Conservation (phyloP, 2,888 invertebrate species). For the Papilio demoleus region DNA sequence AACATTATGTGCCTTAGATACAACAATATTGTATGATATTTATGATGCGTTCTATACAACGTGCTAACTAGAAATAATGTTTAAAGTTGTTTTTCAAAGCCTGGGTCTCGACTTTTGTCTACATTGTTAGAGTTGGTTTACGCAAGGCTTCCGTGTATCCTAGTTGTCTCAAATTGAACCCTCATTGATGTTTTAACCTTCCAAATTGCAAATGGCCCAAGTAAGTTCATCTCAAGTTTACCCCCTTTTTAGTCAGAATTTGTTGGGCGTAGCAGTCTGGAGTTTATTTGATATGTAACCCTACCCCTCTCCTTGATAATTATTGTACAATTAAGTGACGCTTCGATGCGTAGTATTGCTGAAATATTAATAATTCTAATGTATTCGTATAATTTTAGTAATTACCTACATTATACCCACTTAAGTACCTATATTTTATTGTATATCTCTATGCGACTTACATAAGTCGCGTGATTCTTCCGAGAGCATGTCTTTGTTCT, state of each 20-base stretch:
- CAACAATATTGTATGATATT: constrained; percentile 84
- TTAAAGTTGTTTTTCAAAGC: constrained; percentile 77
- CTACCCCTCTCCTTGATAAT: constrained; percentile 66
- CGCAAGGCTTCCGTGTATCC: constrained; percentile 71
- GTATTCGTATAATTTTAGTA: constrained; percentile 81
- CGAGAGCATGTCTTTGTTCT: constrained; percentile 60
- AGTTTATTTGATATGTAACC: constrained; percentile 69
- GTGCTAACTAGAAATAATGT: constrained; percentile 82
- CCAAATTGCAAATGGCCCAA: constrained; percentile 48
- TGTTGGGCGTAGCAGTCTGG: constrained; percentile 69
- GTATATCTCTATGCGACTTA: constrained; percentile 70
- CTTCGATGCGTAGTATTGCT: constrained; percentile 80
- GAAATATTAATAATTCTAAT: constrained; percentile 74
- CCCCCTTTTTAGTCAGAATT: constrained; percentile 41
- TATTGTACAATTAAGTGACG: constrained; percentile 79
- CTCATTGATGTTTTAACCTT: constrained; percentile 45
- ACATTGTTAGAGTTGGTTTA: constrained; percentile 73
- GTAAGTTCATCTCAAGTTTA: constrained; percentile 40
- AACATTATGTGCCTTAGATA: constrained; percentile 85
- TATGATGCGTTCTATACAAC: constrained; percentile 84
- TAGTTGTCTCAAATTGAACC: constrained; percentile 49
- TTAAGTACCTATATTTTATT: constrained; percentile 78
- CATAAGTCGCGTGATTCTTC: constrained; percentile 76
- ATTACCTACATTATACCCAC: constrained; percentile 78
- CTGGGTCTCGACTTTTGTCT: constrained; percentile 66